phyloP scores from a whole-genome alignment of 2,113 vertebrate species.

The Psettodes erumei region DNA sequence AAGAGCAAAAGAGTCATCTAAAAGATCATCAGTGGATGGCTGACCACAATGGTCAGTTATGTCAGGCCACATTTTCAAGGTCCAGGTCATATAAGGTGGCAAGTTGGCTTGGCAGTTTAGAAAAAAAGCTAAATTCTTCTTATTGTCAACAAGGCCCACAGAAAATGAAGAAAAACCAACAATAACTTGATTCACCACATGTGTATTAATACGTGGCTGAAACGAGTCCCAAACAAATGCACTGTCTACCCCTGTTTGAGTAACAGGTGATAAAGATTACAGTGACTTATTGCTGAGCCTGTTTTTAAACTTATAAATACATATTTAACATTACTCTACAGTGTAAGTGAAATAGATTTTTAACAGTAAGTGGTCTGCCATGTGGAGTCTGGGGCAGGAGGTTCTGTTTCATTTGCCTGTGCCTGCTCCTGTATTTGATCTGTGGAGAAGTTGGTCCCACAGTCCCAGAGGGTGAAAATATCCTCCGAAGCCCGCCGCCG shows the following conservation, averaged over 20 bases:
- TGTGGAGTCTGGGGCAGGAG: not conserved
- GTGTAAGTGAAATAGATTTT: not conserved
- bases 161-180: not conserved
- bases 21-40: not conserved
- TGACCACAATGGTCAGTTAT: not conserved
- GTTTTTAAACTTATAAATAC: no score
- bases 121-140: not conserved
- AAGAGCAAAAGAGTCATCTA: conserved; percentile 11
- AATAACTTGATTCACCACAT: not conserved
- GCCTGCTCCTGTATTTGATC: conserved; percentile 31
- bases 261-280: not conserved
- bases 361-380: conserved; percentile 14
- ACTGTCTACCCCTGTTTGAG: not conserved
- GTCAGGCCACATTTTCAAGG: not conserved
- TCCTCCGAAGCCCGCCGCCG: conserved; percentile 15
- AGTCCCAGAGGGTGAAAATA: conserved; percentile 44
- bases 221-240: not conserved
- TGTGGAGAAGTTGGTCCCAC: conserved; percentile 9
- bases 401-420: not conserved
- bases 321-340: not conserved
- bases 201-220: not conserved
- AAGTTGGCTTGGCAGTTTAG: not conserved
- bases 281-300: not conserved
- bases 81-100: not conserved
- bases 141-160: not conserved